Evolutionary conservation across 2,888 invertebrate species (phyloP).

Genomic region (Sepioteuthis lessoniana): DNA sequence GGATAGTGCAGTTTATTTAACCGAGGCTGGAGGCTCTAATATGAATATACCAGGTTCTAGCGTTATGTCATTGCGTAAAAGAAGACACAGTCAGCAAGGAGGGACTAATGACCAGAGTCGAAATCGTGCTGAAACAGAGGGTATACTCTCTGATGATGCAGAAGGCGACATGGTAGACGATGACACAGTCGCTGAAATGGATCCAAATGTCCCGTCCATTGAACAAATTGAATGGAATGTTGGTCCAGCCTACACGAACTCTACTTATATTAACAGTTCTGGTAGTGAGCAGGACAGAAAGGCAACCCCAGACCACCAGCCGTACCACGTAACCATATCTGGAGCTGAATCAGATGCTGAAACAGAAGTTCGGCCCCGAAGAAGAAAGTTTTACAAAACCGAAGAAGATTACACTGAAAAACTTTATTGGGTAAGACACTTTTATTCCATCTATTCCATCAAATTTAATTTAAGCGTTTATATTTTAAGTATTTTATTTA

Average conservation of each 20-base stretch:
- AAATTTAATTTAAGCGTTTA: too few species aligned
- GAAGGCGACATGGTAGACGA: not conserved
- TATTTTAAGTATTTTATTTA: too few species aligned
- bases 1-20: conserved; percentile 24
- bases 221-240: conserved; percentile 38
- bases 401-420: conserved; percentile 38
- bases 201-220: not conserved
- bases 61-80: not conserved
- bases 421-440: conserved; percentile 24
- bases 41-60: not conserved
- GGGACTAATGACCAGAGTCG: not conserved
- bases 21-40: not conserved
- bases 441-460: not conserved
- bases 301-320: not conserved
- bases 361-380: not conserved
- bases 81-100: conserved; percentile 8
- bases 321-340: not conserved
- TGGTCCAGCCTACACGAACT: not conserved
- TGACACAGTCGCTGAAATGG: not conserved
- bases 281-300: not conserved
- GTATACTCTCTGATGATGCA: not conserved
- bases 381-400: not conserved
- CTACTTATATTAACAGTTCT: conserved; percentile 39
- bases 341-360: not conserved
- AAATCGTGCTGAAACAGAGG: not conserved